Percentiles rank a stretch among this genome's conserved stretches.
These are phyloP conservation scores for Lepus timidus DNA, from an alignment of 2,113 vertebrate genomes.

Conservation along the genomic window DNA sequence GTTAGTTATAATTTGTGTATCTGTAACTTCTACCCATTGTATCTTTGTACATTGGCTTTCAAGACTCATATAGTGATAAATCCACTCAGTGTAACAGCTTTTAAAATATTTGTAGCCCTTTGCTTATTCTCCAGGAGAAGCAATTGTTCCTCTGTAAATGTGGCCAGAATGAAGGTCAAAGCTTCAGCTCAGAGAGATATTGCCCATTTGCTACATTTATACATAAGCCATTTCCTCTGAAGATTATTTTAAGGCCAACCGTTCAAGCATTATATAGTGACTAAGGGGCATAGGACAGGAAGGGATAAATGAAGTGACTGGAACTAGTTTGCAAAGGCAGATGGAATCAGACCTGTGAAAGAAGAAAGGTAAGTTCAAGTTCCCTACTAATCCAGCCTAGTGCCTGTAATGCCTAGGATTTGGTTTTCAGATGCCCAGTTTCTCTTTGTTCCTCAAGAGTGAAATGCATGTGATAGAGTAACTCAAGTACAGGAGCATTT, in stretches of 20 bases:
- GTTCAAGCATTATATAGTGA: neutral
- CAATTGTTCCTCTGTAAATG: neutral
- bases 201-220: neutral
- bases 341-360: neutral
- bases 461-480: neutral
- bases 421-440: neutral
- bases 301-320: neutral
- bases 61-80: neutral
- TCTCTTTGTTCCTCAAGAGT: slow-evolving; percentile 3
- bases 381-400: neutral
- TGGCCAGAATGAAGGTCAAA: slow-evolving; percentile 39
- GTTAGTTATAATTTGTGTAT: neutral
- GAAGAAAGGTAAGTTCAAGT: neutral
- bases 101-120: neutral
- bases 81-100: neutral
- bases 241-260: neutral
- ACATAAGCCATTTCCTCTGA: slow-evolving; percentile 52
- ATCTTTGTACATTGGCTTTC: neutral
- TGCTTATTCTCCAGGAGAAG: neutral
- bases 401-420: neutral
- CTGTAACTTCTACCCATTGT: neutral
- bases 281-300: neutral
- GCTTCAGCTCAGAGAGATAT: neutral
- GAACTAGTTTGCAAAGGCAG: neutral
- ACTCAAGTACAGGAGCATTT: neutral